A percentile compares a stretch with the other conserved stretches of the same genome.
Evolutionary conservation across 2,888 invertebrate genomes (phyloP).

Genomic region (Lapara coniferarum): DNA sequence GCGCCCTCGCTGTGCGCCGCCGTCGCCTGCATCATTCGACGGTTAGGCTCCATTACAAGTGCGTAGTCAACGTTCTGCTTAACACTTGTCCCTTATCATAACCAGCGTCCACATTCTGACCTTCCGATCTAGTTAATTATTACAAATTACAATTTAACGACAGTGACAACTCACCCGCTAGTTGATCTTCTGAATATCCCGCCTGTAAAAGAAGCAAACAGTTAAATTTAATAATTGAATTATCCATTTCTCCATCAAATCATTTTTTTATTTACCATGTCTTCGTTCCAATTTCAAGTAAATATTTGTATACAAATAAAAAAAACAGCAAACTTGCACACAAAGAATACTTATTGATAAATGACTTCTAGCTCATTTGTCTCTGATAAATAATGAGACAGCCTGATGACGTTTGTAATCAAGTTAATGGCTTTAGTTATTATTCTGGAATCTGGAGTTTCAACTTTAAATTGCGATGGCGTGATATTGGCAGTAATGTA

Average conservation of each 20-base stretch:
- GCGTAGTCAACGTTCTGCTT: neutral
- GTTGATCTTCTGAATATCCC: slow-evolving; percentile 94
- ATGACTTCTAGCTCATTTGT: too few relatives aligned
- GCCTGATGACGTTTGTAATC: slow-evolving; percentile 13
- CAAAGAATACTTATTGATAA: slow-evolving; percentile 14
- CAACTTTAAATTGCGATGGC: too few relatives aligned
- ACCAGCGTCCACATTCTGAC: neutral
- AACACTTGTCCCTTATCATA: slow-evolving; percentile 16
- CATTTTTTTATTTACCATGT: neutral
- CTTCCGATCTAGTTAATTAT: neutral
- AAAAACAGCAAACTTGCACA: neutral
- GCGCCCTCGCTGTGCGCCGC: slow-evolving; percentile 29
- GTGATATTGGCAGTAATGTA: too few relatives aligned
- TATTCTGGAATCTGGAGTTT: too few relatives aligned
- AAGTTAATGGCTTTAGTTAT: too few relatives aligned
- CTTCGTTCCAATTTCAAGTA: neutral
- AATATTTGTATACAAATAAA: neutral
- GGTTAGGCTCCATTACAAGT: neutral
- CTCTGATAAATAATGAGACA: slow-evolving; percentile 18
- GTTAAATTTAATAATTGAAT: neutral
- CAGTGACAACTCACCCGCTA: slow-evolving; percentile 90
- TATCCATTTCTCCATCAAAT: neutral
- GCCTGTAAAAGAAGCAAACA: slow-evolving; percentile 84
- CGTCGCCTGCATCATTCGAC: slow-evolving; percentile 25
- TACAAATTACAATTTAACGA: slow-evolving; percentile 25